phyloP scores from a whole-genome alignment of 2,888 invertebrate species.

The Xiphydria camelus region DNA sequence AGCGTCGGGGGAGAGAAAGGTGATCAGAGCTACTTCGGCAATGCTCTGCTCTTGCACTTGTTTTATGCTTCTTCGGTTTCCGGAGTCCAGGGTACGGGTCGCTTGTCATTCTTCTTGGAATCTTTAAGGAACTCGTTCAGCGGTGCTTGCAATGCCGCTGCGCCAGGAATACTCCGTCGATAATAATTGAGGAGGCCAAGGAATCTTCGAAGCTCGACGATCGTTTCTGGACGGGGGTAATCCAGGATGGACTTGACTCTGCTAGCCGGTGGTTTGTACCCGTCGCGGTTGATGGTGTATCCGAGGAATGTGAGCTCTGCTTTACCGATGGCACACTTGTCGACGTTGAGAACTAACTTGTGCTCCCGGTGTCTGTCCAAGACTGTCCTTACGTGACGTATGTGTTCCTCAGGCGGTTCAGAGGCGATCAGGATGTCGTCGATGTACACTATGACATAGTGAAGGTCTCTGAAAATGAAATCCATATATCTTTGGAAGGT shows the following conservation, averaged over 20 bases:
- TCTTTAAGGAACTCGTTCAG: constrained; percentile 12
- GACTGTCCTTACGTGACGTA: constrained; percentile 18
- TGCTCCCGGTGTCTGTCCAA: constrained; percentile 15
- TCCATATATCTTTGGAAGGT: constrained; percentile 44
- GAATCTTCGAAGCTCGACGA: constrained; percentile 17
- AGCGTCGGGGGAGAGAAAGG: too few species aligned
- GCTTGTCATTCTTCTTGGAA: constrained; percentile 14
- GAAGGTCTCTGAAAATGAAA: constrained; percentile 24
- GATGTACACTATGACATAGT: constrained; percentile 33
- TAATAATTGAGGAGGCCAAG: constrained; percentile 21
- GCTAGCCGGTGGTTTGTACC: constrained; percentile 11
- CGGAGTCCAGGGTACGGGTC: constrained; percentile 11
- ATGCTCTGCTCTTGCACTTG: constrained; percentile 1
- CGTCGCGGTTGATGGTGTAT: constrained; percentile 8
- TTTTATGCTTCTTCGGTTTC: neutral
- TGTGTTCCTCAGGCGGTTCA: constrained; percentile 15
- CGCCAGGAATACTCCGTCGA: constrained; percentile 11
- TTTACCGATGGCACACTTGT: neutral
- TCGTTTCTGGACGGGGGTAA: constrained; percentile 13
- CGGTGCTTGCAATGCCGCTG: constrained; percentile 11
- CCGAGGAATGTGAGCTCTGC: constrained; percentile 7
- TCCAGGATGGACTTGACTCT: constrained; percentile 5
- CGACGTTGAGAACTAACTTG: too few species aligned
- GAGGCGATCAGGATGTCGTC: constrained; percentile 42
- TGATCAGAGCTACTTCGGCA: constrained; percentile 12